These are phyloP conservation scores for Mus spretus DNA, from an alignment of 2,797 vertebrate genomes.

Conservation along the genomic window DNA sequence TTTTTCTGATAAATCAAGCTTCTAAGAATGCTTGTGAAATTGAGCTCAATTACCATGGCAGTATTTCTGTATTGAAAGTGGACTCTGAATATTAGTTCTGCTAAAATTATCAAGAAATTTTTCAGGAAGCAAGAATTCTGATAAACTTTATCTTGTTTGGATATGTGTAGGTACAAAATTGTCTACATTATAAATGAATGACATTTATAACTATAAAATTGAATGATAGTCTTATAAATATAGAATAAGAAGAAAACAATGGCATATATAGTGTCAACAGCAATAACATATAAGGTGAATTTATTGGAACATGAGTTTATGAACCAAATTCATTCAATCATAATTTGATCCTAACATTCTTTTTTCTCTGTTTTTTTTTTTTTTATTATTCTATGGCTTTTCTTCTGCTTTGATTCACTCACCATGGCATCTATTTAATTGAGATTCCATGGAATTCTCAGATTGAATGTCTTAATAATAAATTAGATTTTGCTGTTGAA, in stretches of 20 bases:
- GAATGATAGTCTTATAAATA: not conserved
- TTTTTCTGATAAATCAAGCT: not conserved
- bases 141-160: not conserved
- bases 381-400: not conserved
- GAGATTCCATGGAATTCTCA: not conserved
- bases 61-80: not conserved
- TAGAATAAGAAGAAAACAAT: not conserved
- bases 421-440: not conserved
- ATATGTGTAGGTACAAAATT: not conserved
- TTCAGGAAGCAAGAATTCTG: not conserved
- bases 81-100: not conserved
- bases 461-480: not conserved
- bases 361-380: too few species aligned
- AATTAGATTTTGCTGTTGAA: fast-evolving
- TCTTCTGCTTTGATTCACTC: not conserved
- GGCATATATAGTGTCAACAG: fast-evolving
- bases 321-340: too few species aligned
- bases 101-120: not conserved
- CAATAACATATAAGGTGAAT: not conserved
- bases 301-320: not conserved
- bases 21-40: not conserved
- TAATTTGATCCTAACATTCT: too few species aligned
- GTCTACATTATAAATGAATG: not conserved
- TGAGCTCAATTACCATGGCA: not conserved
- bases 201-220: not conserved